phyloP scores from a whole-genome alignment of 2,797 vertebrate genomes.

The Halcyon smyrnensis region DNA sequence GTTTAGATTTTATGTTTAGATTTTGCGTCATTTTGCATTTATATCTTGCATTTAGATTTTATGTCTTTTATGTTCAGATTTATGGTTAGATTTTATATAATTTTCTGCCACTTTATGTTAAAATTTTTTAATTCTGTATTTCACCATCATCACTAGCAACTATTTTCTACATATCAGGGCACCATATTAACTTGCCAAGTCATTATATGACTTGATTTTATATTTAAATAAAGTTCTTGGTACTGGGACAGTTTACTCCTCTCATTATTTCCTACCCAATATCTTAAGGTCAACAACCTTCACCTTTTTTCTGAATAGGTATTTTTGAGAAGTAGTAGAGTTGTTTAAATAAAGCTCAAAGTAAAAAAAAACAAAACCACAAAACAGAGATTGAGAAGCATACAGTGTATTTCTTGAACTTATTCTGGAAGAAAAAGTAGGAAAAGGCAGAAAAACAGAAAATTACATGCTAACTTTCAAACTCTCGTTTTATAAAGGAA shows the following conservation, averaged over 20 bases:
- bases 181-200: not conserved
- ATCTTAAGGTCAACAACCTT: not conserved
- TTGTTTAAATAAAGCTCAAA: not conserved
- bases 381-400: not conserved
- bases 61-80: too few relatives aligned
- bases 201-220: not conserved
- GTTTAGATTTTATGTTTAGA: too few relatives aligned
- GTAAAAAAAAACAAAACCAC: not conserved
- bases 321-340: not conserved
- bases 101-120: too few relatives aligned
- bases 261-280: not conserved
- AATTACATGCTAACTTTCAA: not conserved
- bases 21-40: too few relatives aligned
- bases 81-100: too few relatives aligned
- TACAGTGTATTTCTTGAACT: not conserved
- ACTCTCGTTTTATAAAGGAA: not conserved
- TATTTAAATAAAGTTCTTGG: not conserved
- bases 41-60: too few relatives aligned
- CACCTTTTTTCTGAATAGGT: not conserved
- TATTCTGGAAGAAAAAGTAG: not conserved
- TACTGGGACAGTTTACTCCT: not conserved
- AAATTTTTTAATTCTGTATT: not conserved
- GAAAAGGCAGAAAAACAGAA: not conserved
- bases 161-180: not conserved
- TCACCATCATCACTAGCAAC: not conserved